Base-by-base conservation (phyloP, 1,140 invertebrate genomes). In the Druon quercuslanigerum region DNA sequence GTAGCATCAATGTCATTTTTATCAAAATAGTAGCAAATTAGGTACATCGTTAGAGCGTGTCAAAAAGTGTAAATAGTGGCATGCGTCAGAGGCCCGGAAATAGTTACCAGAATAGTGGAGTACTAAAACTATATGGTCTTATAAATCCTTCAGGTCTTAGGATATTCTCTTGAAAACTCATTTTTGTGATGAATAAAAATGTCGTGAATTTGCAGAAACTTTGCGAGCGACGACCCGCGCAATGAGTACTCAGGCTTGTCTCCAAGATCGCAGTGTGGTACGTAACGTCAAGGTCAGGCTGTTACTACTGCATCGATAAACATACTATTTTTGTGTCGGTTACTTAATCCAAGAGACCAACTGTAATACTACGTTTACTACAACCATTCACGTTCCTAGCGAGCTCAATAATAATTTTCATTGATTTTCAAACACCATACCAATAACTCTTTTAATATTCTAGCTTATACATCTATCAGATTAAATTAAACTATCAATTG, bases 391-490 rank as follows among this genome's bases (percentile, higher is more conserved):
- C 51, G 25, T 50, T 50, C 54, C 33, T 13, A 60, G 50, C 46
- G 66, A 79, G 72, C 75, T 54, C 51, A 60, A 20, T 54, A 66
- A 25, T 57, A 60, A 33, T 40, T 46, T 7, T 20, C 50, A 40
- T 60, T 74, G 54, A 72, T 73, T 72, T 80, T 80, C 79, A 80
- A 72, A 66, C 50, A 56, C 71, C 57, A 50, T 60, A 50, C 72
- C 76, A 77, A 60, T 33, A 25, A 51, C 76, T n/a, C 66, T 54
- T 60, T 60, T 66, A 54, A 73, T 78, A 71, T 74, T 50, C 50
- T 40, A 72, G 51, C 54, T 52, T 52, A 71, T 66, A 16, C 33
- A 3, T 66, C 25, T 46, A 66, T 33, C 14, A 25, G 60, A 66
- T 40, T 40, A 9, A 33, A 14, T 66, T 33, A 40, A 66, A 66